phyloP scores from a whole-genome alignment of 1,140 invertebrate species.

The Atopsyche davidsoni region DNA sequence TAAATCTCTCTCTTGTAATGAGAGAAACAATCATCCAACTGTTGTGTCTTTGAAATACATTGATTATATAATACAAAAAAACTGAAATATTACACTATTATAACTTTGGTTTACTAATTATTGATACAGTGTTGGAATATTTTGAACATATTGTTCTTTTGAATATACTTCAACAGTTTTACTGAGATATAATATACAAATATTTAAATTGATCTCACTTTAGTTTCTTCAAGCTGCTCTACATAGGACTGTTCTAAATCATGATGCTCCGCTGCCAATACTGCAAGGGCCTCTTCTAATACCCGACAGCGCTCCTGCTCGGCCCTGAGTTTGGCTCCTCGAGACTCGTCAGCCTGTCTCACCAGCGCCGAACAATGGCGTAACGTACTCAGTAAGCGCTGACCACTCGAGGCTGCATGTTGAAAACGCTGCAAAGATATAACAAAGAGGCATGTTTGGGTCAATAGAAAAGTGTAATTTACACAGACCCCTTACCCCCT shows the following conservation, averaged over 20 bases:
- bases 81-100: no score
- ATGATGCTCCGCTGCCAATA: slow-evolving; percentile 62
- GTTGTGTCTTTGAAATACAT: no score
- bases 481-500: no score
- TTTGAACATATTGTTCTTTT: no score
- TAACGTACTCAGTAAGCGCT: slow-evolving; percentile 37
- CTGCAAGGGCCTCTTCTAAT: slow-evolving; percentile 61
- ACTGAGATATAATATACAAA: no score
- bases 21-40: no score
- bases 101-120: no score
- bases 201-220: slow-evolving; percentile 4
- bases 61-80: no score
- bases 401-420: slow-evolving; percentile 40
- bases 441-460: background rate
- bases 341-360: slow-evolving; percentile 38
- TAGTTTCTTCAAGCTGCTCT: slow-evolving; percentile 43
- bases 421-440: slow-evolving; percentile 43
- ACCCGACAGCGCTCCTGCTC: slow-evolving; percentile 60
- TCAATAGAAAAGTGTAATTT: background rate
- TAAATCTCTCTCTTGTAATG: no score
- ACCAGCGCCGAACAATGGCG: slow-evolving; percentile 42
- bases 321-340: slow-evolving; percentile 37
- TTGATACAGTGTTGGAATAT: no score
- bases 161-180: no score
- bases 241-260: slow-evolving; percentile 59